Evolutionary conservation across 2,797 vertebrate genomes (phyloP).

Genomic region (Yasuhikotakia modesta): DNA sequence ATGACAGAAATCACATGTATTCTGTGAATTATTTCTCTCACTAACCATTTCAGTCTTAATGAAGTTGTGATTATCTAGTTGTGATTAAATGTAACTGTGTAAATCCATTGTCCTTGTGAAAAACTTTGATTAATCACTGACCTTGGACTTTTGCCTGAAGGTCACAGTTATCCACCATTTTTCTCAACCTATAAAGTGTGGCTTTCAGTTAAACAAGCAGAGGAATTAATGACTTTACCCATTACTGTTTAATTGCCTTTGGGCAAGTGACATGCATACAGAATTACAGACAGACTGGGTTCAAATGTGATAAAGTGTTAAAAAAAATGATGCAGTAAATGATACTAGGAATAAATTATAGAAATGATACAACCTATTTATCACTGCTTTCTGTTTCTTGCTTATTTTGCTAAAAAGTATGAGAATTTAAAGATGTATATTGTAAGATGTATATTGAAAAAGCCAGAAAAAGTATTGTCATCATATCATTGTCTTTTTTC

Average conservation of each 20-base stretch:
- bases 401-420: background rate
- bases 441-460: too few species aligned
- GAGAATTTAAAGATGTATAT: background rate
- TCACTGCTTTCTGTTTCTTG: background rate
- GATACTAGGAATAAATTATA: too few species aligned
- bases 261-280: conserved; percentile 62
- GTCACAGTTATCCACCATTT: conserved; percentile 24
- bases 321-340: background rate
- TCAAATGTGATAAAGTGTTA: conserved; percentile 59
- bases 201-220: conserved; percentile 64
- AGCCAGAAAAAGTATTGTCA: too few species aligned
- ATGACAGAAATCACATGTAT: background rate
- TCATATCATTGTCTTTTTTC: too few species aligned
- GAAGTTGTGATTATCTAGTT: background rate
- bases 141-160: conserved; percentile 41
- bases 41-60: background rate
- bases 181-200: conserved; percentile 52
- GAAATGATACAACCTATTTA: background rate
- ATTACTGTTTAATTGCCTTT: conserved; percentile 69
- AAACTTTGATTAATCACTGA: background rate
- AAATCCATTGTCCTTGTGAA: background rate
- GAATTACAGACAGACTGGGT: conserved; percentile 61
- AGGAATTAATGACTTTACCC: conserved; percentile 58
- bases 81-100: background rate
- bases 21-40: background rate